Evolutionary conservation across 2,113 vertebrate species (phyloP).

Genomic region (Colistium nudipinnis): DNA sequence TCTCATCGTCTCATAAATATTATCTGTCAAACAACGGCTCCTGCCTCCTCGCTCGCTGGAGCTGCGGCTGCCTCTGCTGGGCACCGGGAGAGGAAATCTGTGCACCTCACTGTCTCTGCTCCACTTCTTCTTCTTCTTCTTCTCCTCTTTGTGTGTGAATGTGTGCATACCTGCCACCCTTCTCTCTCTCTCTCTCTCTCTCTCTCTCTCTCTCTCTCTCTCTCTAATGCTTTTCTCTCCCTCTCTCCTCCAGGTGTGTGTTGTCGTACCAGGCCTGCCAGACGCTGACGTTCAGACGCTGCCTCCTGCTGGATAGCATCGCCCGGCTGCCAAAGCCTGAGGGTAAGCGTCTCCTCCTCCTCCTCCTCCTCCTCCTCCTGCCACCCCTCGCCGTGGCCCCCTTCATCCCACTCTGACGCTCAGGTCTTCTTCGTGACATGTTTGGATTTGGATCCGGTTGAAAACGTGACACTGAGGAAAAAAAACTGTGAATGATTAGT

Average conservation of each 20-base stretch:
- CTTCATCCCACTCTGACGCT: slow-evolving; percentile 24
- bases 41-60: slow-evolving; percentile 16
- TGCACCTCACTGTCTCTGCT: slow-evolving; percentile 47
- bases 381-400: slow-evolving; percentile 62
- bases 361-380: slow-evolving; percentile 62
- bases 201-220: slow-evolving; percentile 53
- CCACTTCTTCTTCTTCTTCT: slow-evolving; percentile 27
- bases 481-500: slow-evolving; percentile 7
- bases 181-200: slow-evolving; percentile 43
- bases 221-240: slow-evolving; percentile 55
- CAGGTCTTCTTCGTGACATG: slow-evolving; percentile 31
- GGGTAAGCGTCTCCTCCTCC: slow-evolving; percentile 83
- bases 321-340: slow-evolving; percentile 89
- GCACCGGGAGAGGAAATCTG: slow-evolving; percentile 39
- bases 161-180: slow-evolving; percentile 26
- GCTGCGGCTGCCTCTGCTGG: slow-evolving; percentile 59
- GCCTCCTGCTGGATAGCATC: slow-evolving; percentile 93
- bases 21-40: slow-evolving; percentile 40
- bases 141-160: neutral
- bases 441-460: neutral
- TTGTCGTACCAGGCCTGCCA: slow-evolving; percentile 96
- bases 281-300: slow-evolving; percentile 91
- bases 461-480: slow-evolving; percentile 18
- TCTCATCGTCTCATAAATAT: slow-evolving; percentile 57
- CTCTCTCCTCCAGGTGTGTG: slow-evolving; percentile 88